A percentile compares a stretch with the other conserved stretches of the same genome.
Evolutionary conservation across 2,797 vertebrate genomes (phyloP).

Genomic region (Gobio occitaniae): DNA sequence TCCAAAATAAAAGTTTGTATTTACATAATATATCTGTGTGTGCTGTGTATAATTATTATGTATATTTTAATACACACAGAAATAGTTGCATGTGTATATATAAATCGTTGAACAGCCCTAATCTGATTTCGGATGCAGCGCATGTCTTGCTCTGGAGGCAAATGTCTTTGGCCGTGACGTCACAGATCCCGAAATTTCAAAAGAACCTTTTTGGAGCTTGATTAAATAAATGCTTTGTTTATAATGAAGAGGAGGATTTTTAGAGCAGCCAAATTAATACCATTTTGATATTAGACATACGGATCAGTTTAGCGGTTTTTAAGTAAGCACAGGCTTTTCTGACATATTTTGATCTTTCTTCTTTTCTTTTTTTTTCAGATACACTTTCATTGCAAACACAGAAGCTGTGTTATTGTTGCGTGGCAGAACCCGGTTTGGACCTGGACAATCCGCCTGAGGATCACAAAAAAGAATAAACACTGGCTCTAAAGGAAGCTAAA

Average conservation of each 20-base stretch:
- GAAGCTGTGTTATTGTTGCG: constrained; percentile 82
- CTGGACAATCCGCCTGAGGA: constrained; percentile 75
- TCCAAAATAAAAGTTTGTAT: too few species aligned
- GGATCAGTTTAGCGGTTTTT: background rate
- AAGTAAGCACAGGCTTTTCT: background rate
- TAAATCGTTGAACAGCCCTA: too few species aligned
- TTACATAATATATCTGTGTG: too few species aligned
- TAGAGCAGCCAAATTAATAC: background rate
- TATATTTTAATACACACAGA: too few species aligned
- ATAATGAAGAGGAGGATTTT: background rate
- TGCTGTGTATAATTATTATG: too few species aligned
- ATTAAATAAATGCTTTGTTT: too few species aligned
- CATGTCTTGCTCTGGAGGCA: too few species aligned
- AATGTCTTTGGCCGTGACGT: too few species aligned
- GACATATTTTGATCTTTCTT: background rate
- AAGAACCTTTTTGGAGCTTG: too few species aligned
- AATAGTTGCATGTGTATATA: too few species aligned
- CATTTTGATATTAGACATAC: background rate
- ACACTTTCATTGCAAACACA: constrained; percentile 75
- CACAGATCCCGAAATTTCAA: too few species aligned
- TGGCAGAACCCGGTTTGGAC: constrained; percentile 76
- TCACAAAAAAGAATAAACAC: constrained; percentile 71
- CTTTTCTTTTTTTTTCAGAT: constrained; percentile 64
- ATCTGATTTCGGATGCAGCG: too few species aligned
- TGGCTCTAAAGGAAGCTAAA: constrained; percentile 20